Evolutionary conservation across 2,113 vertebrate species (phyloP).

Genomic region (Lycocorax pyrrhopterus): DNA sequence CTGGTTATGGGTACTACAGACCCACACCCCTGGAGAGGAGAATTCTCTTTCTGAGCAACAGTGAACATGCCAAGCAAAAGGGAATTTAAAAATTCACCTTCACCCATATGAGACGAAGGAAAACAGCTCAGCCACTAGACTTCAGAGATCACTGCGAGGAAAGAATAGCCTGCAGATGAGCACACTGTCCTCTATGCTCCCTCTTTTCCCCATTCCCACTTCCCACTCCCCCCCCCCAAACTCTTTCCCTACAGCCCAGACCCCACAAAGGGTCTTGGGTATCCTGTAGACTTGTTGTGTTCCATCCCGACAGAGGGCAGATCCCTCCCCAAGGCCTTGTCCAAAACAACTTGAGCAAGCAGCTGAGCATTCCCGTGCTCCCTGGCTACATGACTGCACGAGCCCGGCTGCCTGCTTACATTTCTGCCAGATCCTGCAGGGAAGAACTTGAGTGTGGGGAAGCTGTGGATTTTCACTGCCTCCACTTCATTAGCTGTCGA

Average conservation of each 20-base stretch:
- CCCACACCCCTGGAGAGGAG: not conserved
- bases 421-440: slow-evolving; percentile 83
- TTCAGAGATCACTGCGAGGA: slow-evolving; percentile 57
- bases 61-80: slow-evolving; percentile 61
- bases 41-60: slow-evolving; percentile 58
- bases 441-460: slow-evolving; percentile 97
- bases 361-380: not conserved
- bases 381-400: fast-evolving
- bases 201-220: not conserved
- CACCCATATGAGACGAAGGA: slow-evolving; percentile 60
- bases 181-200: slow-evolving; percentile 21
- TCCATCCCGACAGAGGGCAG: not conserved
- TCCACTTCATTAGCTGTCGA: slow-evolving; percentile 96
- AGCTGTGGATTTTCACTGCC: slow-evolving; percentile 93
- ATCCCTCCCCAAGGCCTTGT: not conserved
- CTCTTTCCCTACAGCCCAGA: not conserved
- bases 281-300: not conserved
- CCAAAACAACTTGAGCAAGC: not conserved
- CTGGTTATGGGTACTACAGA: not conserved
- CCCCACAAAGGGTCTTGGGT: not conserved
- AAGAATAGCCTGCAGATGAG: slow-evolving; percentile 62
- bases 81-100: slow-evolving; percentile 65
- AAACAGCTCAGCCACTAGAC: slow-evolving; percentile 66
- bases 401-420: slow-evolving; percentile 60
- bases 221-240: not conserved